These are phyloP conservation scores for Drosophila engyochracea DNA, from an alignment of 2,888 invertebrate genomes.

Conservation along the genomic window DNA sequence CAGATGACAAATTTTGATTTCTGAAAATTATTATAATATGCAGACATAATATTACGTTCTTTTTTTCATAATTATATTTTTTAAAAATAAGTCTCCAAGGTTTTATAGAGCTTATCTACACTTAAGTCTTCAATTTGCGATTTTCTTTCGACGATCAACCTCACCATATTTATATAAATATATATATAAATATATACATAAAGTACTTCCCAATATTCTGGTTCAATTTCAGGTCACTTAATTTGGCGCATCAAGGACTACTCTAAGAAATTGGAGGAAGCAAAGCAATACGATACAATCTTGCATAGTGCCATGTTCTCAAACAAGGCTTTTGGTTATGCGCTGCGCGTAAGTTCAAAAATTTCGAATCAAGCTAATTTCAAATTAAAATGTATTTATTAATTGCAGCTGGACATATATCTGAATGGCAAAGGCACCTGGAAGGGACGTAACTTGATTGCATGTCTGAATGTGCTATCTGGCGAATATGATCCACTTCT, in stretches of 20 bases:
- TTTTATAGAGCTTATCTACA: too few species aligned
- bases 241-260: slow-evolving; percentile 91
- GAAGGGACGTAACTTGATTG: slow-evolving; percentile 90
- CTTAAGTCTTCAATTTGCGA: not conserved
- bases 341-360: slow-evolving; percentile 87
- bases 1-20: not conserved
- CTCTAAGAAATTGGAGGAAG: slow-evolving; percentile 88
- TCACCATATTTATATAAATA: not conserved
- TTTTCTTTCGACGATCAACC: not conserved
- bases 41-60: not conserved
- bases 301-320: slow-evolving; percentile 90
- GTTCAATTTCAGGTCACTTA: slow-evolving; percentile 86
- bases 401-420: slow-evolving; percentile 88
- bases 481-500: slow-evolving; percentile 91
- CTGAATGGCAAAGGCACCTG: slow-evolving; percentile 92
- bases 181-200: too few species aligned
- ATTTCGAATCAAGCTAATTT: not conserved
- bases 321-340: slow-evolving; percentile 91
- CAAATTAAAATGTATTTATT: not conserved
- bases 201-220: not conserved
- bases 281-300: slow-evolving; percentile 88
- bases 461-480: slow-evolving; percentile 89
- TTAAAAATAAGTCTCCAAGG: too few species aligned
- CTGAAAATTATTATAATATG: not conserved
- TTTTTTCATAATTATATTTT: too few species aligned